Evolutionary conservation across 2,113 vertebrate species (phyloP).

Genomic region (Alosa alosa): DNA sequence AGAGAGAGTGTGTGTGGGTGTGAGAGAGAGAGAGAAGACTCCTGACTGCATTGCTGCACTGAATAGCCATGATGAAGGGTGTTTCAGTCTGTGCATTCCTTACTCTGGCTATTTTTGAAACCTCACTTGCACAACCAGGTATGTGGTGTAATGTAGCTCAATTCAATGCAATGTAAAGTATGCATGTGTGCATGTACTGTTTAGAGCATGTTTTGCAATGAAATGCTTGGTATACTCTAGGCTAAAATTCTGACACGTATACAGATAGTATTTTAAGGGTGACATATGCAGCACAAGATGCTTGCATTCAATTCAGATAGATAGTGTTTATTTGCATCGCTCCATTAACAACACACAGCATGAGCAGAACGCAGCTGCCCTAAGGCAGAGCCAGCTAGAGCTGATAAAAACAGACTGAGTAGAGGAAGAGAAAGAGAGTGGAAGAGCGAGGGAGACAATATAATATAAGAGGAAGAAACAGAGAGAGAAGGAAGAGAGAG

Average conservation of each 20-base stretch:
- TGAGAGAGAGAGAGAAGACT: neutral
- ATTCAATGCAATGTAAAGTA: neutral
- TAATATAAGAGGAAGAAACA: too few relatives aligned
- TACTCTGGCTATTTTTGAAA: conserved; percentile 45
- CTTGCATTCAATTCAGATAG: neutral
- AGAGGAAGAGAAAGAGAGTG: too few relatives aligned
- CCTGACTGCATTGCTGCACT: neutral
- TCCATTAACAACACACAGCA: too few relatives aligned
- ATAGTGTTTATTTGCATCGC: neutral
- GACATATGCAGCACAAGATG: neutral
- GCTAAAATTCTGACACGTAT: too few relatives aligned
- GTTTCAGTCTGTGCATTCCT: conserved; percentile 49
- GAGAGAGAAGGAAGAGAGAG: neutral
- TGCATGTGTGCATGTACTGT: neutral
- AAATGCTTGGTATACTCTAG: neutral
- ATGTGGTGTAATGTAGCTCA: conserved; percentile 31
- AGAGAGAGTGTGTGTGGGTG: neutral
- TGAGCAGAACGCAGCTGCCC: too few relatives aligned
- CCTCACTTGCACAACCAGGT: conserved; percentile 52
- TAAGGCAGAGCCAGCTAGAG: too few relatives aligned
- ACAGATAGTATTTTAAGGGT: neutral
- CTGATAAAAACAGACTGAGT: too few relatives aligned
- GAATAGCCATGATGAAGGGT: conserved; percentile 52
- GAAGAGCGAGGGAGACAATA: too few relatives aligned
- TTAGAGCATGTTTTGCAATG: neutral